Base-by-base conservation (phyloP, 2,888 invertebrate species). In the Netelia inedita region DNA sequence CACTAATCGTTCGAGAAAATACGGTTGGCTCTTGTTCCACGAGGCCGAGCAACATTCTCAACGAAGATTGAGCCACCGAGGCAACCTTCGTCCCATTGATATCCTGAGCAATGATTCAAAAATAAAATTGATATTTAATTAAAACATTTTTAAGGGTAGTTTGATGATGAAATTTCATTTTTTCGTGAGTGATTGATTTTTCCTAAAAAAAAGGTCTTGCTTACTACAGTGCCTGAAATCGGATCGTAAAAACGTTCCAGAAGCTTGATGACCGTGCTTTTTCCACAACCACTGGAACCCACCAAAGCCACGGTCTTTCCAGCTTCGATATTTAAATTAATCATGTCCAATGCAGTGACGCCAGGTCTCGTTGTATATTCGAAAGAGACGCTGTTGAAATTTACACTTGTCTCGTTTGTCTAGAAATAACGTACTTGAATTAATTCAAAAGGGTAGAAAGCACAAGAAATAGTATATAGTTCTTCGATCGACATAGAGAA, bases 201-300 rank as follows among this genome's bases (percentile, higher is more conserved):
- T 11, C 11, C 46, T 46, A 14, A 14, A 46, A 11, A 6, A 46
- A 46, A 19, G 3, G 8, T 55, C 16, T 57, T 57, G 94, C 95
- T 95, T 89, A 95, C 95, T 86, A 97, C 95, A 50, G 94, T 91
- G 11, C 98, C 98, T 6, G 93, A 94, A 10, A 94, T 93, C 0
- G 97, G 96, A 92, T 98, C 98, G 92, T 98, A 98, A 92, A 98
- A 98, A 81, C 98, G 94, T 93, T 98, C 96, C 0, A 98, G 93
- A 55, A 98, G 94, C 91, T 98, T 97, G 80, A 98, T 96, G 69
- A 97, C 95, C 0, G 98, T 98, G 65, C 97, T 98, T 94, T 98
- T 98, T 8, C 98, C 98, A 91, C 98, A 98, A 0, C 98, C 98
- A 86, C 97, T 97, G 2, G 95, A 94, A 79, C 97, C 98, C 0